A percentile compares a stretch with the other conserved stretches of the same genome.
phyloP scores from a whole-genome alignment of 2,888 invertebrate genomes.

The Drosophila acutilabella region DNA sequence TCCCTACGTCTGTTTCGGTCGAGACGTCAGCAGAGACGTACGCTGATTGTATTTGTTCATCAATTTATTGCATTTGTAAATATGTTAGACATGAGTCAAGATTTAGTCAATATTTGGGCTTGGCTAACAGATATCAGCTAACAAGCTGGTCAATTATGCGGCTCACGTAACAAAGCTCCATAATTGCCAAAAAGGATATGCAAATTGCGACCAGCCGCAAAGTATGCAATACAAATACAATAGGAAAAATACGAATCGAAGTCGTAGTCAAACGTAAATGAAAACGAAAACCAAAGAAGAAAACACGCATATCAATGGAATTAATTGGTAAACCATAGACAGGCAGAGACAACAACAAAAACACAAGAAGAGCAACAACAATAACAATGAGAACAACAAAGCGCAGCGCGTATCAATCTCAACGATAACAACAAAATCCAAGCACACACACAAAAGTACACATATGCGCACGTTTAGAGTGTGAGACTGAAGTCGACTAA shows the following conservation, averaged over 20 bases:
- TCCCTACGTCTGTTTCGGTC: too few relatives aligned
- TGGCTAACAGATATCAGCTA: background rate
- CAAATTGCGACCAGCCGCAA: conserved; percentile 68
- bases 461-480: conserved; percentile 26
- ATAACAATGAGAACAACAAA: conserved; percentile 27
- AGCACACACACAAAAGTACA: conserved; percentile 32
- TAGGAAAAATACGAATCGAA: conserved; percentile 28
- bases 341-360: conserved; percentile 19
- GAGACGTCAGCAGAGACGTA: too few relatives aligned
- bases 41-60: conserved; percentile 1
- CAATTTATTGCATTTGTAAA: conserved; percentile 19
- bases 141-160: conserved; percentile 60
- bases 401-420: conserved; percentile 66
- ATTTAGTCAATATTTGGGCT: conserved; percentile 4
- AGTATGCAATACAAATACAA: conserved; percentile 61
- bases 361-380: background rate
- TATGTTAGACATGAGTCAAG: conserved; percentile 14
- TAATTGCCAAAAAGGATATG: conserved; percentile 72
- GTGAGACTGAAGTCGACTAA: conserved; percentile 49
- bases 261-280: background rate
- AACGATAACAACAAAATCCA: conserved; percentile 49
- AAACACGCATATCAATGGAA: conserved; percentile 72
- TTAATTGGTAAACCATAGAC: conserved; percentile 70
- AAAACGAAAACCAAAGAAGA: conserved; percentile 23
- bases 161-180: conserved; percentile 64